phyloP scores from a whole-genome alignment of 2,113 vertebrate species.

The Gobio gobio region DNA sequence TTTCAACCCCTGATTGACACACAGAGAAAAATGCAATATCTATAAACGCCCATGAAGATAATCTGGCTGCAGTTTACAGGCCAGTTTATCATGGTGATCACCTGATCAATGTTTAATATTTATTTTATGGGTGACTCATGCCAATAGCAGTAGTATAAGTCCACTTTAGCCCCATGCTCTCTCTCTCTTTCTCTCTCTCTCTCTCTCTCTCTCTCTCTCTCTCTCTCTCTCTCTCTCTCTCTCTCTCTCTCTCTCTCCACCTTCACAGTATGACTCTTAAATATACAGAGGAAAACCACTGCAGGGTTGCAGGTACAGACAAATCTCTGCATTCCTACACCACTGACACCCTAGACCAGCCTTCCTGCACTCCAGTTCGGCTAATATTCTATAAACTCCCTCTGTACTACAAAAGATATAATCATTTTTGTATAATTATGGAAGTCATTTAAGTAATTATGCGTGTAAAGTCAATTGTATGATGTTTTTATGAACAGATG shows the following conservation, averaged over 20 bases:
- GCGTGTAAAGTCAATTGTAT: background rate
- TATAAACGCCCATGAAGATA: background rate
- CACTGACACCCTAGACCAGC: background rate
- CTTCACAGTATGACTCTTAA: background rate
- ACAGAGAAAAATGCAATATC: background rate
- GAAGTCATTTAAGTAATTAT: background rate
- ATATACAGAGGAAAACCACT: slow-evolving; percentile 32
- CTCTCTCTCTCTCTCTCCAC: background rate
- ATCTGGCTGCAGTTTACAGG: background rate
- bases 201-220: background rate
- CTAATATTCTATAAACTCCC: background rate
- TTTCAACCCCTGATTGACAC: background rate
- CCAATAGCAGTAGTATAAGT: background rate
- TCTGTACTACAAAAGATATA: background rate
- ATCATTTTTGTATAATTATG: background rate
- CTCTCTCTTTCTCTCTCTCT: too few relatives aligned
- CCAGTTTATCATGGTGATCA: background rate
- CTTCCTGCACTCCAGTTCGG: background rate
- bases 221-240: background rate
- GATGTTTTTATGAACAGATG: background rate
- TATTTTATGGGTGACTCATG: background rate
- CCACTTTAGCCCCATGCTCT: slow-evolving; percentile 25
- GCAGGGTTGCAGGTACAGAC: slow-evolving; percentile 59
- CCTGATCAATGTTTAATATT: background rate
- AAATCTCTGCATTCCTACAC: slow-evolving; percentile 56